These are phyloP conservation scores for Tetragonula clypearis DNA, from an alignment of 1,140 invertebrate genomes.

Conservation along the genomic window DNA sequence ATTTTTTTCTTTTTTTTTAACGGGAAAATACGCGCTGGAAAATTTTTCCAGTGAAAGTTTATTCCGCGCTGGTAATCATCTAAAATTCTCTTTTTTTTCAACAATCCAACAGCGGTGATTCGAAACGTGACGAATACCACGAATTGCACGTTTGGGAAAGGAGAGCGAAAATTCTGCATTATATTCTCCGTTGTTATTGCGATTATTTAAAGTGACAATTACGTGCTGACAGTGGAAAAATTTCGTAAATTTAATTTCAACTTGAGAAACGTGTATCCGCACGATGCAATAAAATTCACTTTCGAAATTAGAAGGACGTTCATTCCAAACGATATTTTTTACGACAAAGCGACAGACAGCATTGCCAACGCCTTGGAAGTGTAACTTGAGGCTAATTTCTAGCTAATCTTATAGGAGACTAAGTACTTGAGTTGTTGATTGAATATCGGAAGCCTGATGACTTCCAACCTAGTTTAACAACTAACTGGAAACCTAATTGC, in stretches of 20 bases:
- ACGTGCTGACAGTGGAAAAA: no score
- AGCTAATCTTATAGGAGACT: conserved; percentile 9
- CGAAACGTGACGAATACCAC: neutral
- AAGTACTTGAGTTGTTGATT: conserved; percentile 9
- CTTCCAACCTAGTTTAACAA: conserved; percentile 26
- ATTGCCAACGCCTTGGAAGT: neutral
- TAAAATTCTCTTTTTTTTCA: neutral
- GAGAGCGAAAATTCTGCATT: neutral
- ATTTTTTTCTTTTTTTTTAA: neutral
- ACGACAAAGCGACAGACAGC: neutral
- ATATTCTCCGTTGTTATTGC: neutral
- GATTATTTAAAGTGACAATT: no score
- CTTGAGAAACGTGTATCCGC: neutral
- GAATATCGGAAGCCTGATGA: conserved; percentile 23
- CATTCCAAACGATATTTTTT: neutral
- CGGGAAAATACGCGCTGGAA: neutral
- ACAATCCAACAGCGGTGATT: neutral
- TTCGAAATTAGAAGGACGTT: neutral
- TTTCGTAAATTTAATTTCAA: neutral
- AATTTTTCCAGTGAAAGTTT: conserved; percentile 3
- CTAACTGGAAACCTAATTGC: conserved; percentile 13
- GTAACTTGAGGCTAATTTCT: neutral
- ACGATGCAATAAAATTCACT: neutral
- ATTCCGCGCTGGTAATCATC: neutral
- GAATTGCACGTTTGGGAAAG: neutral